Base-by-base conservation (phyloP, 1,140 invertebrate species). In the Drosophila mayri region DNA sequence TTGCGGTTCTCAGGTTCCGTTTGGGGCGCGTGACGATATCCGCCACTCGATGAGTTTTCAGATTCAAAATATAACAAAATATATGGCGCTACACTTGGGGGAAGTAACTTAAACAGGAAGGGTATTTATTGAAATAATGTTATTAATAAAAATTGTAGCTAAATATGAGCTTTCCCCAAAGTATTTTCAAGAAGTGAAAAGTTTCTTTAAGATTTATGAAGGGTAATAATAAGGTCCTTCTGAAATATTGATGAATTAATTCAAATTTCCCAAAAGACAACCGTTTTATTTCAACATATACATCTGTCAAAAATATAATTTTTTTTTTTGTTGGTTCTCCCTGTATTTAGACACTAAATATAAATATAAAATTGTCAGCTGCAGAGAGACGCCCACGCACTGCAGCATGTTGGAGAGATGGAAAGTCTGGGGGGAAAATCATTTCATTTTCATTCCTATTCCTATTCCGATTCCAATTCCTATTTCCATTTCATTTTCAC, bases 321-420 rank as follows among this genome's bases (percentile, higher is more conserved):
- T 16, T 14, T 32, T 52, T n/a, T 52, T 20, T 37, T 25, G 25
- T 35, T 35, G 18, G 32, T 22, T 16, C 35, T 38, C 52, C 35
- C 52, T 38, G 20, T 55, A 25, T 55, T 55, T 55, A 16, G 52
- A 55, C 52, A n/a, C 76, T 88, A 25, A 25, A 25, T 25, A 87
- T 87, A 87, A 87, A 87, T 87, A 87, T 77, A 63, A 88, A 90
- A 80, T 84, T 80, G 85, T 87, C 84, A 87, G 84, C 84, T 87
- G 84, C 85, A 88, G 72, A 25, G 25, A 84, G 76, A 84, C 84
- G 85, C 84, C 84, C 80, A 88, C 84, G 84, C 70, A 73, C 28
- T 60, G 66, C 80, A 65, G 79, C 70, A 50, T 78, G 67, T 75
- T 74, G 64, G 77, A 82, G 81, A 74, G 44, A 16, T 18, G 65